Base-by-base conservation (phyloP, 1,140 invertebrate genomes). In the Macrobrachium rosenbergii region DNA sequence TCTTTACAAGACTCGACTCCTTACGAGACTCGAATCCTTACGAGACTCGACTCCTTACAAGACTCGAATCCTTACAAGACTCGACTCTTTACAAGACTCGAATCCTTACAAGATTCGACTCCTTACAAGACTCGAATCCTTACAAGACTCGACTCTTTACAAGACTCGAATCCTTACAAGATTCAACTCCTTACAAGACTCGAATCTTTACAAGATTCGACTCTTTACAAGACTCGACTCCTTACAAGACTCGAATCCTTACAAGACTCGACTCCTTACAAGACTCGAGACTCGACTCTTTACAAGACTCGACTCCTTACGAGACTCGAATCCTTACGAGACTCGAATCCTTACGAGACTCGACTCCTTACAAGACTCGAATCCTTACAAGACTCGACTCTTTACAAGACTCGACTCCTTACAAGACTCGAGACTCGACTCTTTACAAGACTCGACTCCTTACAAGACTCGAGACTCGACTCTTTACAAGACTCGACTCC, bases 181-280 rank as follows among this genome's bases (percentile, higher is more conserved):
- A n/a, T n/a, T n/a, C n/a, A n/a, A n/a, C n/a, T n/a, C n/a, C n/a
- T n/a, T n/a, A n/a, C 28, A 45, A 78, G 76, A 19, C 19, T 19
- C 0, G 19, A 16, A 21, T 12, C 11, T 90, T 43, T 12, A n/a
- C n/a, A n/a, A n/a, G n/a, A n/a, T n/a, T n/a, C n/a, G n/a, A n/a
- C n/a, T n/a, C n/a, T n/a, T n/a, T n/a, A n/a, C 28, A 45, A 78
- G 76, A 19, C 19, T 19, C 0, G 19, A 16, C 11, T 12, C 11
- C 90, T 43, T 12, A n/a, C 28, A 45, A 78, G 76, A 19, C 19
- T 19, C 0, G 19, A 16, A 21, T 12, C 11, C 90, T 43, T 12
- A n/a, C 28, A 45, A 78, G 76, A 19, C 19, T 19, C 0, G 19
- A 16, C 11, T 12, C 11, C 90, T 43, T 12, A n/a, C n/a, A n/a